Evolutionary conservation across 2,797 vertebrate genomes (phyloP), one percentile per base, ranked within the genome.

Genomic region (Sandelia bainsii): DNA sequence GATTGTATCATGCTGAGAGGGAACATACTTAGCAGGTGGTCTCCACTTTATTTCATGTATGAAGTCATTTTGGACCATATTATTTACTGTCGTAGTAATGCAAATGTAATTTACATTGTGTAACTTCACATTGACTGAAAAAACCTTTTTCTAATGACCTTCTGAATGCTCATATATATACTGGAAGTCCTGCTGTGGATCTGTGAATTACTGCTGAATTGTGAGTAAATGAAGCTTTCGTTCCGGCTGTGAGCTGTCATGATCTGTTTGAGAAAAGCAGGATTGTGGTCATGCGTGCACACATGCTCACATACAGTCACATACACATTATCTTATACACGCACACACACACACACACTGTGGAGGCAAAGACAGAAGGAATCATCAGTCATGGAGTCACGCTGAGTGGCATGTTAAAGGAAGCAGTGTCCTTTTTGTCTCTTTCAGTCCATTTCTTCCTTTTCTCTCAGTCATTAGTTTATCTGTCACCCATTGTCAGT

Each of bases 231-330:
- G 75, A 88, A 87, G 82, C 90, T 91, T 90, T 90, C 61, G 64
- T 89, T 92, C 91, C 42, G 67, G 86, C 90, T 91, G 91, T 84
- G 90, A 86, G 89, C 92, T 92, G 92, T 92, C 92, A 91, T 64
- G 87, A 93, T 87, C 73, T 83, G 79, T 92, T 92, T 91, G 87
- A 86, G 87, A 37, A 82, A 86, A 82, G 73, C 9, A 10, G 86
- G 74, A 81, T 80, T 77, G 86, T 85, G 72, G 72, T 89, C 91
- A 90, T 79, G 82, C 76, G 63, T 85, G 78, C 75, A 71, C 80
- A 79, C 79, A 84, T 72, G 72, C 84, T 85, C 78, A 73, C 72
- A 69, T 72, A 69, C 46, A 44, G 67, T n/a, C n/a, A n/a, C n/a
- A n/a, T n/a, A n/a, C n/a, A 39, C 64, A 53, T 66, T 51, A 62